phyloP scores from a whole-genome alignment of 2,797 vertebrate species.

The Distichodus sexfasciatus region DNA sequence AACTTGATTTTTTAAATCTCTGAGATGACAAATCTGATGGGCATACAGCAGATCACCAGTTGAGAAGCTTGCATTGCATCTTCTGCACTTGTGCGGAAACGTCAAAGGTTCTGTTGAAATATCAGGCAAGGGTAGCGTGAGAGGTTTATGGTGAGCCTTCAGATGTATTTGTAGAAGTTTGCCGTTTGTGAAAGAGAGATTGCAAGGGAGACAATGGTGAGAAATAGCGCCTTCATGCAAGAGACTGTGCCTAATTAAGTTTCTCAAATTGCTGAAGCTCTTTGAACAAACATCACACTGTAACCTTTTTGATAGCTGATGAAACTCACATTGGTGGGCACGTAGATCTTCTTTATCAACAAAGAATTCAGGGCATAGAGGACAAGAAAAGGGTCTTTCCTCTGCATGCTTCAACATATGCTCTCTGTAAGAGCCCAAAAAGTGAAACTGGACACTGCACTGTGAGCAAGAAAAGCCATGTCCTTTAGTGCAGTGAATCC shows the following conservation, averaged over 20 bases:
- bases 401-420: conserved; percentile 55
- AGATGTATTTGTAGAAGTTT: conserved; percentile 43
- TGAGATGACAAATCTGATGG: conserved; percentile 56
- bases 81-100: conserved; percentile 52
- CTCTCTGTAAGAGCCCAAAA: conserved; percentile 50
- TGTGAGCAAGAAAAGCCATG: conserved; percentile 46
- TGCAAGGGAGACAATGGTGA: conserved; percentile 41
- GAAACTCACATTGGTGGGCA: conserved; percentile 33
- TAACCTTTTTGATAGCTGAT: conserved; percentile 16
- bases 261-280: conserved; percentile 45
- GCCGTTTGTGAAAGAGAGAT: conserved; percentile 36
- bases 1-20: not conserved
- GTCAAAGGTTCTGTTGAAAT: conserved; percentile 36
- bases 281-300: conserved; percentile 56
- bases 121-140: conserved; percentile 28
- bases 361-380: conserved; percentile 47
- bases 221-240: conserved; percentile 48
- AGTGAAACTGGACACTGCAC: conserved; percentile 53
- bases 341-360: conserved; percentile 9
- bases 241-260: conserved; percentile 51
- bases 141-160: conserved; percentile 17
- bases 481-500: conserved; percentile 25
- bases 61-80: conserved; percentile 53
- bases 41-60: conserved; percentile 53
- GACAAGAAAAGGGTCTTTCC: conserved; percentile 44